Evolutionary conservation across 2,888 invertebrate genomes (phyloP), one percentile per base, ranked within the genome.

Genomic region (Fabriciana adippe): DNA sequence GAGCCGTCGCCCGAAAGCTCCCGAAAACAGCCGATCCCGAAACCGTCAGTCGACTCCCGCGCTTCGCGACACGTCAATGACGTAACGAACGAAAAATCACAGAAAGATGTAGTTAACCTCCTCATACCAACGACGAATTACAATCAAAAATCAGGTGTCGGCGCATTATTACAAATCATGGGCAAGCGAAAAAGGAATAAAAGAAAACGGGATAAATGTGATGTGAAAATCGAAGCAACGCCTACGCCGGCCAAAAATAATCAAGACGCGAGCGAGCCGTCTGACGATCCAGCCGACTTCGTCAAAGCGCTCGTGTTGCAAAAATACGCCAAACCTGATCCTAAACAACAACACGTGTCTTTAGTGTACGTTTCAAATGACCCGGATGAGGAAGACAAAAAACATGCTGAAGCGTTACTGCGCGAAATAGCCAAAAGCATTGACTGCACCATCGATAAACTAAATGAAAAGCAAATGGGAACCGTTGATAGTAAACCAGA

Each of bases 51-150:
- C 81, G 84, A 81, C 70, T 72, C 85, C 80, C 84, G 86, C 83
- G 78, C 87, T 78, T 81, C 80, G 73, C 80, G 78, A 67, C 73
- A 78, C 83, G 85, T 87, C 73, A 81, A 80, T 85, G 80, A 81
- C 76, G 76, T 78, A 82, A 81, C 84, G 74, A 80, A 78, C 81
- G 82, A 84, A 66, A 79, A 75, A 73, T 70, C 81, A 67, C 81
- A 85, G 66, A 92, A 92, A 81, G 90, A 92, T 90, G 92, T 92
- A 85, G 90, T 92, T 67, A 92, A 92, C 77, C 74, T 92, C 21
- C 78, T 92, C 1, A 78, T 92, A 70, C 92, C 92, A 21, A 81
- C 87, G 68, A 90, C 88, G 5, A 85, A 89, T 69, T 92, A 92
- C 81, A 83, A 78, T 55, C 88, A 90, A 71, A 92, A 88, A 76